phyloP scores from a whole-genome alignment of 2,797 vertebrate genomes.

The Halcyon smyrnensis region DNA sequence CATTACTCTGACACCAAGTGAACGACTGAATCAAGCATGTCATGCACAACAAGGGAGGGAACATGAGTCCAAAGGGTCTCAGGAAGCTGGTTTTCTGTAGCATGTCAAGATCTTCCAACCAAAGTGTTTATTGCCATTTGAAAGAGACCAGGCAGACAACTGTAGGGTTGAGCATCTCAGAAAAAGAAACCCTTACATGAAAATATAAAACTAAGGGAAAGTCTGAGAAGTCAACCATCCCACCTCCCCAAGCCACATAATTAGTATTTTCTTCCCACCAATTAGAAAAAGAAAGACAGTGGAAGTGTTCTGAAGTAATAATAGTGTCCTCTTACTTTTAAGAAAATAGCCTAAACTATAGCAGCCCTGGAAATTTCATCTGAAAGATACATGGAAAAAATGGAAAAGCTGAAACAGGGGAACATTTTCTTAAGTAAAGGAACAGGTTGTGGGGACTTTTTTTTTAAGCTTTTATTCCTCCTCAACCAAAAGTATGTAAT shows the following conservation, averaged over 20 bases:
- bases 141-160: background rate
- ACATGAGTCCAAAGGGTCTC: background rate
- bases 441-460: background rate
- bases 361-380: background rate
- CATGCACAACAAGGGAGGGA: background rate
- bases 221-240: background rate
- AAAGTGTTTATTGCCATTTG: background rate
- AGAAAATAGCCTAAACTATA: background rate
- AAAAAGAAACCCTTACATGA: background rate
- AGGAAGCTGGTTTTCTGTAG: background rate
- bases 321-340: background rate
- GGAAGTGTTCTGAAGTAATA: background rate
- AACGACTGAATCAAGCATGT: rapidly evolving
- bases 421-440: background rate
- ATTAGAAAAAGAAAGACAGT: background rate
- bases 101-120: background rate
- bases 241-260: too few species aligned
- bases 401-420: background rate
- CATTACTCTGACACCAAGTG: background rate
- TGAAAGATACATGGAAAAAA: background rate
- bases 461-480: background rate
- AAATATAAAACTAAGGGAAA: background rate
- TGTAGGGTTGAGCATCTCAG: background rate
- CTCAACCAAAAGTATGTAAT: background rate
- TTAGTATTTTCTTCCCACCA: background rate